Evolutionary conservation across 2,888 invertebrate genomes (phyloP), one percentile per base, ranked within the genome.

Genomic region (Synanthedon andrenaeformis): DNA sequence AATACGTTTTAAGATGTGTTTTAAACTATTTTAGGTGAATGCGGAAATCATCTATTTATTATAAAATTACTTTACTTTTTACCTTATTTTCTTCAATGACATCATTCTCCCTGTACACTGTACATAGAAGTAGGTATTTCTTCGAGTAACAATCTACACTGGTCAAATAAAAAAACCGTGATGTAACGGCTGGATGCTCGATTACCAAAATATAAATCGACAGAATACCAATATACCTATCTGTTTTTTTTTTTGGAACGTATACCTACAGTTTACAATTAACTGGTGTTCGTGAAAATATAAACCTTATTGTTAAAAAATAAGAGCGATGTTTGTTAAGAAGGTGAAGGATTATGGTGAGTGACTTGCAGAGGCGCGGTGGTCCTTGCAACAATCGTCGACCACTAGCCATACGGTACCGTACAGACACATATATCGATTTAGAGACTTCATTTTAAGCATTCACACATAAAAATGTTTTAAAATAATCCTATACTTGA

Each of bases 311-410:
- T 3, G 0, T 0, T 10, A 13, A 10, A 0, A n/a, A 0, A 41
- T 62, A 67, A 55, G 57, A 61, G 45, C 42, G 53, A 42, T 53
- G 55, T 58, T 45, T 69, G 54, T 54, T n/a, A 11, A 57, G 62
- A 13, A 41, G 28, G 41, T 42, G 48, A 50, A 41, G 53, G 52
- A 41, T 50, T 45, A 45, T 45, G 19, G 23, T 19, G 49, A 71
- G 72, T 82, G 82, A 82, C 82, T 82, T 81, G 82, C 82, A 81
- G 63, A 79, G 74, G 70, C 78, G 74, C 69, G 82, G 82, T 82
- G 82, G 82, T 82, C 82, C 71, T 69, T 70, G 69, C 67, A 69
- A 72, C 74, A 78, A 75, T 71, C 69, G 69, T 68, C 70, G 74
- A 69, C 68, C 76, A 71, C 74, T 35, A 51, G 51, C 51, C 14